Base-by-base conservation (phyloP, 2,113 vertebrate genomes). In the Plecturocebus donacophilus region DNA sequence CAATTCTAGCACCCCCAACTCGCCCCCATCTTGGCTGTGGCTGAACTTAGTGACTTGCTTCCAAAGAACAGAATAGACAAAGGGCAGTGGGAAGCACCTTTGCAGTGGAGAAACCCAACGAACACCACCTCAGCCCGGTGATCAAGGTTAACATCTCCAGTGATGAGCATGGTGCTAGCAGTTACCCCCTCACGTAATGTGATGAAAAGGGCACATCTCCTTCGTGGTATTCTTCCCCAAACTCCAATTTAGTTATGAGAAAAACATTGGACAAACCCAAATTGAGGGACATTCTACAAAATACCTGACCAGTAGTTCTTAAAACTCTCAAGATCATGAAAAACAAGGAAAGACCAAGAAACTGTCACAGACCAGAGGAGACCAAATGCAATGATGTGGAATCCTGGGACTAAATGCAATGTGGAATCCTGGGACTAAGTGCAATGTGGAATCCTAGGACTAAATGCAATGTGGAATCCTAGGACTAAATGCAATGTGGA, bases 301-400 rank as follows among this genome's bases (percentile, higher is more conserved):
- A 73, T 25, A 45, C 38, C 30, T 73, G 81, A 64, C 20, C 14
- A 90, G 9, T 23, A 58, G 42, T 83, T 61, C 47, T 88, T 85
- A 71, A 90, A 95, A 76, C 12, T 87, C n/a, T 77, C 42, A 54
- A 40, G 21, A 35, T 58, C 5, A 1, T 91, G 38, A 91, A 92
- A 93, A 93, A 27, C 14, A 77, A 94, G 32, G 13, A 27, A 96
- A 58, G 32, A 89, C 49, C 27, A 9, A 82, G 66, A 82, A 96
- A 76, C 11, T 35, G 6, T 61, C 54, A 73, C 13, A 84, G 25
- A 52, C 32, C 32, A 84, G n/a, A 86, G 14, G 40, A 73, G 61
- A 66, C 13, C 27, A 71, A 75, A 42, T 17, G n/a, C 25, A 64
- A 2, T n/a, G n/a, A n/a, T 13, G 5, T 40, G 42, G 70, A 76